Conservation (phyloP, 2,888 invertebrate species). For the Serripes groenlandicus region DNA sequence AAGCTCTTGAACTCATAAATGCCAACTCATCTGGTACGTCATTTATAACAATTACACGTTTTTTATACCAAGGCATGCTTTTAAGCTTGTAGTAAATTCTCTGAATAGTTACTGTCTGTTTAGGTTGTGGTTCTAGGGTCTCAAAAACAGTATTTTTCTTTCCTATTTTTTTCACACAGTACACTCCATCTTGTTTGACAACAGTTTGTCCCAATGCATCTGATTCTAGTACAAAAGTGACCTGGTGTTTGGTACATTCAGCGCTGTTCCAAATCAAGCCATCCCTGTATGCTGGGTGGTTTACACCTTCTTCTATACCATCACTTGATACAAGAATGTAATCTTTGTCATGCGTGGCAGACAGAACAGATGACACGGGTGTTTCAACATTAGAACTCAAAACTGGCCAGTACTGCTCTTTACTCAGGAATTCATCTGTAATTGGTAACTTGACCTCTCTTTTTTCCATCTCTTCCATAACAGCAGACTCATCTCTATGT, state of each 20-base stretch:
- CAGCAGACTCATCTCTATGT: background rate
- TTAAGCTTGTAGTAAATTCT: background rate
- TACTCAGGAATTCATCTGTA: background rate
- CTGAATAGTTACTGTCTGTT: background rate
- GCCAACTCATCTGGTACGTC: constrained; percentile 4
- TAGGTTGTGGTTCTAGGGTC: background rate
- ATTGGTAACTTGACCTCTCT: background rate
- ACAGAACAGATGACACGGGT: background rate
- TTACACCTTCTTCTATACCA: background rate
- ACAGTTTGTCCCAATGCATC: background rate
- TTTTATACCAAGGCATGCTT: background rate
- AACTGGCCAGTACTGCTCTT: background rate
- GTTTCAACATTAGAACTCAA: background rate
- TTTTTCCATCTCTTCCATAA: background rate
- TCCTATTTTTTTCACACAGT: background rate
- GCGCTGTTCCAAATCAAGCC: background rate
- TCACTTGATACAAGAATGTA: background rate
- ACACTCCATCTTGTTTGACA: background rate
- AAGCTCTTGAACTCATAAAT: background rate
- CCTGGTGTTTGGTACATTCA: background rate
- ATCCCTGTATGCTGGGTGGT: background rate
- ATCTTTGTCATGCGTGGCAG: background rate
- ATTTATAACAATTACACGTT: background rate
- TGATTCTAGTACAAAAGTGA: background rate
- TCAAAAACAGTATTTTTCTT: background rate